phyloP scores from a whole-genome alignment of 1,140 invertebrate genomes.

The Stratiolaelaps scimitus region DNA sequence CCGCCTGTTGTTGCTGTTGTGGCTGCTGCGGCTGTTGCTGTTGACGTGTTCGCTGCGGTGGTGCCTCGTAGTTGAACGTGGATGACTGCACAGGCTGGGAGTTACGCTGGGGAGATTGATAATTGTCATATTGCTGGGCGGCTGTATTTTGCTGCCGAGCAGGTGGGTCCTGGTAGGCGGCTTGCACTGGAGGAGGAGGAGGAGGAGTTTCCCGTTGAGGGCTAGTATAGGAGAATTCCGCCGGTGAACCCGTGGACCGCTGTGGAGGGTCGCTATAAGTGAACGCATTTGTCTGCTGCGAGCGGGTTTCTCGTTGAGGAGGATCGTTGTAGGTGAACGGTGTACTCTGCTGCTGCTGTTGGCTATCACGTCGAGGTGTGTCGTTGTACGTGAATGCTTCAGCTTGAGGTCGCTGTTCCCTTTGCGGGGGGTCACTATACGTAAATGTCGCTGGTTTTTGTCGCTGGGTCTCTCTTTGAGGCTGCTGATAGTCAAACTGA shows the following conservation, averaged over 20 bases:
- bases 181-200: neutral
- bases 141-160: too few relatives aligned
- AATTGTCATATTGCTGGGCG: too few relatives aligned
- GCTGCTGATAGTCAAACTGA: slow-evolving; percentile 9
- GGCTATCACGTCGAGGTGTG: neutral
- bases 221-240: neutral
- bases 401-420: neutral
- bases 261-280: too few relatives aligned
- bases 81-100: neutral
- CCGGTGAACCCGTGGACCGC: neutral
- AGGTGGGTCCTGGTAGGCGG: too few relatives aligned
- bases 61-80: slow-evolving; percentile 4
- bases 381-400: slow-evolving; percentile 17
- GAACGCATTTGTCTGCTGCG: too few relatives aligned
- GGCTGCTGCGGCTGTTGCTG: neutral
- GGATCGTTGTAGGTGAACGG: too few relatives aligned
- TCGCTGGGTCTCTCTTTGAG: neutral
- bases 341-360: too few relatives aligned
- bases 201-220: neutral
- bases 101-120: too few relatives aligned
- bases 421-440: slow-evolving; percentile 10
- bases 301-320: too few relatives aligned
- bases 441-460: neutral
- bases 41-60: neutral
- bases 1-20: neutral